phyloP scores from a whole-genome alignment of 2,888 invertebrate species.

The Lasioglossum leucozonium region DNA sequence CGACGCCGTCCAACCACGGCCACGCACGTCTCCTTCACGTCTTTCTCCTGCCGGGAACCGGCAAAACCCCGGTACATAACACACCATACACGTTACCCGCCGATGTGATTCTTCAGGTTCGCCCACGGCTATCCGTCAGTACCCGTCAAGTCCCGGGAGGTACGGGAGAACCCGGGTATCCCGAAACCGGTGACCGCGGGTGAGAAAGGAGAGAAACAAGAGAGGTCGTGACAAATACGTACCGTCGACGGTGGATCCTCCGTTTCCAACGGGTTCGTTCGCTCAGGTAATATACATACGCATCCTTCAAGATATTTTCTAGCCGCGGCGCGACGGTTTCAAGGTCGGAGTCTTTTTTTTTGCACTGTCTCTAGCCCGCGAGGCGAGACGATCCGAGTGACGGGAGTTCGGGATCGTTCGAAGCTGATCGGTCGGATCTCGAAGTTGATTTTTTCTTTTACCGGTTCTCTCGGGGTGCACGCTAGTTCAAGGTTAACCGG shows the following conservation, averaged over 20 bases:
- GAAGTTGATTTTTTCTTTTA: not conserved
- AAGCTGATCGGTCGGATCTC: not conserved
- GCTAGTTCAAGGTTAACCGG: constrained; percentile 53
- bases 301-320: constrained; percentile 19
- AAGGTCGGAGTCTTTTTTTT: constrained; percentile 46
- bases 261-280: constrained; percentile 9
- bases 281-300: constrained; percentile 49
- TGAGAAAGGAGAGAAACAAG: not conserved
- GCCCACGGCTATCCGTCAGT: not conserved
- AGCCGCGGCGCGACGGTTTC: constrained; percentile 6
- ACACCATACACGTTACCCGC: not conserved
- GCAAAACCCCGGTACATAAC: not conserved
- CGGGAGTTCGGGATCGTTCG: not conserved
- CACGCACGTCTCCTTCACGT: constrained; percentile 11
- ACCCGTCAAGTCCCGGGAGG: not conserved
- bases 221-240: not conserved
- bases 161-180: not conserved
- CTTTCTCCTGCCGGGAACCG: constrained; percentile 6
- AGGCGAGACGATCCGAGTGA: not conserved
- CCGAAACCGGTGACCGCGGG: not conserved
- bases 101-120: not conserved
- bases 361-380: not conserved
- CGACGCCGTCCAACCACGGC: constrained; percentile 31
- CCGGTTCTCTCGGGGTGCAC: not conserved
- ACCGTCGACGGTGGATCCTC: constrained; percentile 13